A percentile compares a stretch with the other conserved stretches of the same genome.
phyloP scores from a whole-genome alignment of 2,113 vertebrate genomes.

The Poeciliopsis turrubarensis region DNA sequence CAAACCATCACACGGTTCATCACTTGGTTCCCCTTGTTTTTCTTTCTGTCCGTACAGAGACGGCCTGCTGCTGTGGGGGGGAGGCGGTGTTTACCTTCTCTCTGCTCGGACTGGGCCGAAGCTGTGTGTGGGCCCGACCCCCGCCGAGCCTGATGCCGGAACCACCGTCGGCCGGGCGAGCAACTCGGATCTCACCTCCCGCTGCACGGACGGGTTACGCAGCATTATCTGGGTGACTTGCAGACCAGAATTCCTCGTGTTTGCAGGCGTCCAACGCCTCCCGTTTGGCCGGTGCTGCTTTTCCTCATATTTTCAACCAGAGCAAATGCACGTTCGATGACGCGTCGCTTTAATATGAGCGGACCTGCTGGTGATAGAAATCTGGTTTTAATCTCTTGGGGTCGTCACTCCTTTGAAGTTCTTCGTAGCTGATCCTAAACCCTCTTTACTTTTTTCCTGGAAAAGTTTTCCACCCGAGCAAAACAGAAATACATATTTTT shows the following conservation, averaged over 20 bases:
- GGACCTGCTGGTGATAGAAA: too few relatives aligned
- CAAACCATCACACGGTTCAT: conserved; percentile 62
- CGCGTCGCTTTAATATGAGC: conserved; percentile 3
- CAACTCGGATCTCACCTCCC: conserved; percentile 48
- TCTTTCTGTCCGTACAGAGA: conserved; percentile 72
- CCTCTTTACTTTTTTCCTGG: too few relatives aligned
- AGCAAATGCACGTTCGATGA: neutral
- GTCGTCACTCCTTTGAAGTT: too few relatives aligned
- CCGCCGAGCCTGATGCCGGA: conserved; percentile 41
- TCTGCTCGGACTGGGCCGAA: conserved; percentile 56
- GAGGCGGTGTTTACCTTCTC: conserved; percentile 72
- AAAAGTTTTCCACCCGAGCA: too few relatives aligned
- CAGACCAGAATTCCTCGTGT: conserved; percentile 55
- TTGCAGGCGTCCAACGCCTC: conserved; percentile 27
- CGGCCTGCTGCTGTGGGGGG: conserved; percentile 35
- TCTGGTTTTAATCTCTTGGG: too few relatives aligned
- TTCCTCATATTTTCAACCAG: conserved; percentile 10
- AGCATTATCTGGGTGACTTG: conserved; percentile 69
- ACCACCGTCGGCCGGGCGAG: conserved; percentile 61
- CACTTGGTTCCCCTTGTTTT: conserved; percentile 62
- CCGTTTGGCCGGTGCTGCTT: conserved; percentile 22
- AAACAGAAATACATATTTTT: too few relatives aligned
- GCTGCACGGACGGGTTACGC: conserved; percentile 59
- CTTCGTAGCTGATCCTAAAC: too few relatives aligned
- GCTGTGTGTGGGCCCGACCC: conserved; percentile 74